Evolutionary conservation across 2,113 vertebrate genomes (phyloP).

Genomic region (Forbesichthys papilliferus): DNA sequence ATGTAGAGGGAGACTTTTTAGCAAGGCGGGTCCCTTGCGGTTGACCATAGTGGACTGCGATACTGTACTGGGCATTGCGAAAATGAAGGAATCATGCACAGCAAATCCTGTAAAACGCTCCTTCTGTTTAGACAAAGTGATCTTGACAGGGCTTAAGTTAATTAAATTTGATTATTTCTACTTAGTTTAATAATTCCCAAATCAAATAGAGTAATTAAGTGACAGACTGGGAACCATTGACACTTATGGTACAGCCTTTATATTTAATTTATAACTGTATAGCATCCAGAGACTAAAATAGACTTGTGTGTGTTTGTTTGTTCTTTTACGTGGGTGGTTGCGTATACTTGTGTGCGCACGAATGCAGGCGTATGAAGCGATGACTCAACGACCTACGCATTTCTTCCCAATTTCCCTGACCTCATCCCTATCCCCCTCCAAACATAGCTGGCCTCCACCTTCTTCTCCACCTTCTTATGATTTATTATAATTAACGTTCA

Average conservation of each 20-base stretch:
- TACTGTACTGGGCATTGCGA: too few species aligned
- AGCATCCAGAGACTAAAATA: neutral
- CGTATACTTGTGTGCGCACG: neutral
- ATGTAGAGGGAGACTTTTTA: too few species aligned
- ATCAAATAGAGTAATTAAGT: conserved; percentile 22
- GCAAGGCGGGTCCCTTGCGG: too few species aligned
- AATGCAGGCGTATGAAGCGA: neutral
- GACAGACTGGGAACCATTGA: too few species aligned
- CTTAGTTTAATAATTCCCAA: neutral
- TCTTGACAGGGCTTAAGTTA: conserved; percentile 8
- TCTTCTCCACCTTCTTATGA: conserved; percentile 41
- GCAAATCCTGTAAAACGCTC: too few species aligned
- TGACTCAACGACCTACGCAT: neutral
- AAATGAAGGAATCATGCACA: too few species aligned
- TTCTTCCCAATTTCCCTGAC: conserved; percentile 18
- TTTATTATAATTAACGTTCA: conserved; percentile 41
- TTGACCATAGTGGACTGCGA: too few species aligned
- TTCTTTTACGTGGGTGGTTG: neutral
- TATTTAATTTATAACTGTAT: neutral
- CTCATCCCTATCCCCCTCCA: conserved; percentile 23
- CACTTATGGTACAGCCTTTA: too few species aligned
- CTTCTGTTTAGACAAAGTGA: conserved; percentile 28
- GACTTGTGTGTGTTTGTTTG: conserved; percentile 2
- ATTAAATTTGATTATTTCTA: conserved; percentile 3
- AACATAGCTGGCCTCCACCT: neutral